phyloP scores from a whole-genome alignment of 2,113 vertebrate species.

The Hystrix cristata region DNA sequence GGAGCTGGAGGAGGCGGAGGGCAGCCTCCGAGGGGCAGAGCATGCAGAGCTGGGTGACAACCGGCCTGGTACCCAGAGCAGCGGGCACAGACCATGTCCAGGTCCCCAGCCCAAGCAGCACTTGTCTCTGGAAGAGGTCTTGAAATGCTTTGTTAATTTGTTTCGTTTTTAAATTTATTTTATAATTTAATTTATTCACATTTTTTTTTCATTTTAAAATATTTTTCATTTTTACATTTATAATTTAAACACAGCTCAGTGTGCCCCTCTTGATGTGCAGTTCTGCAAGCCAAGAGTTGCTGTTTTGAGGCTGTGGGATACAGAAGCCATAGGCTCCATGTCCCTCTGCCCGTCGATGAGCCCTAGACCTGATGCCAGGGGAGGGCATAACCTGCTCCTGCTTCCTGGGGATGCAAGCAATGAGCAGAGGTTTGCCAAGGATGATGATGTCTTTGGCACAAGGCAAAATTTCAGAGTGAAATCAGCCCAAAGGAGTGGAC shows the following conservation, averaged over 20 bases:
- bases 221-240: neutral
- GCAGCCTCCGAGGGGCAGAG: neutral
- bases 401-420: neutral
- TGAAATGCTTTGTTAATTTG: neutral
- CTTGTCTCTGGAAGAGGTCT: neutral
- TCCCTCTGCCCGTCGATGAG: fast-evolving
- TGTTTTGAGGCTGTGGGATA: neutral
- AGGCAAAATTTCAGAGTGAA: neutral
- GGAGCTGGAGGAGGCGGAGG: neutral
- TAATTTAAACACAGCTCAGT: neutral
- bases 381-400: fast-evolving
- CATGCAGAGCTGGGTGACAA: fast-evolving
- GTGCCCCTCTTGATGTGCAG: fast-evolving
- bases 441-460: neutral
- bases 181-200: neutral
- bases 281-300: neutral
- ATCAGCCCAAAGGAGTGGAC: neutral
- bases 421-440: neutral
- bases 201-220: neutral
- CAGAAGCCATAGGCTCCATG: too few species aligned
- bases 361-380: too few species aligned
- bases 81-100: neutral
- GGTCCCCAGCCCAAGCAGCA: neutral
- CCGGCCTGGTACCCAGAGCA: neutral
- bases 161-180: neutral